Evolutionary conservation across 2,797 vertebrate species (phyloP), one percentile per base, ranked within the genome.

Genomic region (Oophaga sylvatica): DNA sequence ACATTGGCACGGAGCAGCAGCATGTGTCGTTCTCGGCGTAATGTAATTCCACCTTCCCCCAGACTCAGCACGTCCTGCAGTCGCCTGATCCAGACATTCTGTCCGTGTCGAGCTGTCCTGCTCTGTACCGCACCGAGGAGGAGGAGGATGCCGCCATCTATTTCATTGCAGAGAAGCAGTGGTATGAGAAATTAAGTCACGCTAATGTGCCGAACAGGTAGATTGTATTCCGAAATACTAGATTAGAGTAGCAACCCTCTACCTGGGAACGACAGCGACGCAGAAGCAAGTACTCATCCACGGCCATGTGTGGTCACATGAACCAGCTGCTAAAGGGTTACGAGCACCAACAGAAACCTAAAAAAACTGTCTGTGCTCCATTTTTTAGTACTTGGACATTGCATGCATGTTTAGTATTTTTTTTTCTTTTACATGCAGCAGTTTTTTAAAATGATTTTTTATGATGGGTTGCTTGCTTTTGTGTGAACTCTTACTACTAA

Each of bases 1-100:
- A 93, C 94, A 5, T 89, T 96, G 90, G 94, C 96, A 68, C 96
- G 97, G 88, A 99, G 94, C 95, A 98, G 97, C 93, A 99, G 97
- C 92, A 90, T 97, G 93, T 98, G 97, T 84, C 98, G 98, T 48
- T 97, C 97, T 57, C 97, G 98, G 41, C 96, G 98, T 85, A 98
- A 94, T 92, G 94, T 99, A 41, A 90, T 97, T 93, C 96, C 94
- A 0, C 95, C 96, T 60, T 96, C 96, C 0, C 94, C 0, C 94
- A 95, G 92, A 91, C 94, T 56, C 94, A 93, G 79, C 94, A 97
- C 77, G 94, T 97, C 0, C 87, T 97, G 90, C 96, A 97, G 90
- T 98, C 97, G 62, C 94, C 98, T 0, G 97, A 99, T 91, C 97
- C 98, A 1, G 98, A 99, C 93, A 96, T 99, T 92, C 96, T 99